These are phyloP conservation scores for Lepidurus arcticus DNA, from an alignment of 1,140 invertebrate genomes.

Conservation along the genomic window DNA sequence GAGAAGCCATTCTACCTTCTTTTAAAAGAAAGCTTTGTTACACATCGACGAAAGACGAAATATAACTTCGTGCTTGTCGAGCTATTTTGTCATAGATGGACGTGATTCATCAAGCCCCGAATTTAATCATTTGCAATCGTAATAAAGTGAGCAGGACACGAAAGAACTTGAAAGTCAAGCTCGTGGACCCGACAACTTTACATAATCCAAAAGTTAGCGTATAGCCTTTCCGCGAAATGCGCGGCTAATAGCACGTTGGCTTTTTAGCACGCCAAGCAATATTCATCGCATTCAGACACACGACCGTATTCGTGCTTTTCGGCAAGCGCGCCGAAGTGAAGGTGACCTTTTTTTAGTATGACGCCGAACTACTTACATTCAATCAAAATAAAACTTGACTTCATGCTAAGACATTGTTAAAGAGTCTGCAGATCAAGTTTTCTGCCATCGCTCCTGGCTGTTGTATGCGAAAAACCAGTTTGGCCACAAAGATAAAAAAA, in stretches of 20 bases:
- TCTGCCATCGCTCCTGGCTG: not conserved
- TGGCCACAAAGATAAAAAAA: not conserved
- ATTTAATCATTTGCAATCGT: too few relatives aligned
- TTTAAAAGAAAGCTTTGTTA: not conserved
- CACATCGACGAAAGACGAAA: not conserved
- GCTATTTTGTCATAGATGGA: too few relatives aligned
- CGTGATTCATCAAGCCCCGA: too few relatives aligned
- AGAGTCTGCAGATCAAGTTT: not conserved
- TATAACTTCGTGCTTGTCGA: not conserved
- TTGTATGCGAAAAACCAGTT: not conserved
- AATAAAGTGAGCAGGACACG: too few relatives aligned
- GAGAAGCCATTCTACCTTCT: not conserved
- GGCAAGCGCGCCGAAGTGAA: not conserved
- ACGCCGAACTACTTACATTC: not conserved
- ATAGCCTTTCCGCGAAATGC: not conserved
- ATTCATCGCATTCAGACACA: not conserved
- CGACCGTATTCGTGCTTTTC: constrained; percentile 3
- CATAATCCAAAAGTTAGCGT: not conserved
- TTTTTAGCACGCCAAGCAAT: not conserved
- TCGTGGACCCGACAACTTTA: not conserved
- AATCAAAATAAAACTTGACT: not conserved
- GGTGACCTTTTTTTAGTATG: not conserved
- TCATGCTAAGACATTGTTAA: not conserved
- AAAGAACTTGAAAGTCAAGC: not conserved
- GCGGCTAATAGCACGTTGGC: not conserved